Base-by-base conservation (phyloP, 2,888 invertebrate species). In the Campoletis raptor region DNA sequence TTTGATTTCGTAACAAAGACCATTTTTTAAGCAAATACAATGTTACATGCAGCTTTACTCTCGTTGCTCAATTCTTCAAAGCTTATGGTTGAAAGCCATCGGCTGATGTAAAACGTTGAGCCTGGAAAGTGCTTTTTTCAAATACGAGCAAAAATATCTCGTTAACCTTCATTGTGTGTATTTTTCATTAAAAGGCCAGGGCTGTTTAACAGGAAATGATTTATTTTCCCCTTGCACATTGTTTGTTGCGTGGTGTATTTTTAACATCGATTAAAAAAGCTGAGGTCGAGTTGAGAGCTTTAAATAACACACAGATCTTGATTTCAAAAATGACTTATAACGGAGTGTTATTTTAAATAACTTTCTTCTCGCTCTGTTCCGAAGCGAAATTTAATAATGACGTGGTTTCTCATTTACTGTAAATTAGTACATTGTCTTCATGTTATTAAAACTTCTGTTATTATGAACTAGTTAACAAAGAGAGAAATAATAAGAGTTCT, bases 241-340 rank as follows among this genome's bases (percentile, higher is more conserved):
- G 76, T 45, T 76, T 86, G 89, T 86, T 90, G 88, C 77, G 81
- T 89, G 88, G 80, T 85, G 86, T 80, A 48, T 82, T 79, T 69
- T 54, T 36, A 57, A 79, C 36, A 40, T 8, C 69, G 57, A 57
- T 69, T 69, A 57, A 42, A 18, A 69, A 18, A 52, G 40, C 54
- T 2, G 67, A 67, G 42, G 24, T 42, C 69, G 24, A 21, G 69
- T 42, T 9, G 69, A 40, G 36, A 52, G 52, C n/a, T 24, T 52
- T 36, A 36, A 72, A 30, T 48, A 72, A 18, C 10, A 15, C 5
- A 15, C 4, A 52, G 10, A 72, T 72, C 36, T 15, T 9, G 42
- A 48, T 30, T 48, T 67, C 0, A 67, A 9, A 48, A 30, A 72
- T 36, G 2, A 24, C 21, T 10, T 24, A 54, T 10, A 57, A 24